Base-by-base conservation (phyloP, 2,888 invertebrate genomes). In the Kuschelorhynchus macadamiae region DNA sequence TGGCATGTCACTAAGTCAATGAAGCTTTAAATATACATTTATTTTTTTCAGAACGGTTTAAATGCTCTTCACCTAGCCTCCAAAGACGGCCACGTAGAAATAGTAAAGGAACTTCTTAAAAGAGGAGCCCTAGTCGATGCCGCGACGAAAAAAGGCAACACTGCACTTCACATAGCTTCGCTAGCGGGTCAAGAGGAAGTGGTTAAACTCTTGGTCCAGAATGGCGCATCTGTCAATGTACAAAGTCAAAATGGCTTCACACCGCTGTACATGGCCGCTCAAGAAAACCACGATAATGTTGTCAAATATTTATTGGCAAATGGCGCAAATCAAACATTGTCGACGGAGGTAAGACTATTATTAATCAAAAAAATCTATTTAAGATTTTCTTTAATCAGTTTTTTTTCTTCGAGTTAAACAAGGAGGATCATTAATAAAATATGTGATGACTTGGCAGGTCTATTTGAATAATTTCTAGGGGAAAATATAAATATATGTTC, bases 161-260 rank as follows among this genome's bases (percentile, higher is more conserved):
- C 98, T 55, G 97, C 98, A 18, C 89, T 99, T 70, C 99, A 99
- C 85, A 99, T 99, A 84, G 98, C 98, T 74, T 98, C 98, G 41
- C 87, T 62, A 86, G 99, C 99, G 75, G 99, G 99, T 14, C 98
- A 99, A 86, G 95, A 96, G 83, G 93, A 96, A 74, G 97, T 99
- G 30, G 99, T 99, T 65, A 93, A 93, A 81, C 88, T 98, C 70
- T 88, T 99, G 71, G 92, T 99, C 62, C 95, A 96, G 83, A 91
- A 94, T 86, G 94, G 93, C 72, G 98, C 98, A 75, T 95, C 96
- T 79, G 97, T 99, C 77, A 99, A 99, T 87, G 96, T 97, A 74
- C 99, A 99, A 85, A 96, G 96, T 60, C 96, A 97, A 85, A 98
- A 97, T 89, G 99, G 99, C 72, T 99, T 99, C 85, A 98, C 98